phyloP scores from a whole-genome alignment of 2,888 invertebrate genomes.

The Sarcophaga carnaria region DNA sequence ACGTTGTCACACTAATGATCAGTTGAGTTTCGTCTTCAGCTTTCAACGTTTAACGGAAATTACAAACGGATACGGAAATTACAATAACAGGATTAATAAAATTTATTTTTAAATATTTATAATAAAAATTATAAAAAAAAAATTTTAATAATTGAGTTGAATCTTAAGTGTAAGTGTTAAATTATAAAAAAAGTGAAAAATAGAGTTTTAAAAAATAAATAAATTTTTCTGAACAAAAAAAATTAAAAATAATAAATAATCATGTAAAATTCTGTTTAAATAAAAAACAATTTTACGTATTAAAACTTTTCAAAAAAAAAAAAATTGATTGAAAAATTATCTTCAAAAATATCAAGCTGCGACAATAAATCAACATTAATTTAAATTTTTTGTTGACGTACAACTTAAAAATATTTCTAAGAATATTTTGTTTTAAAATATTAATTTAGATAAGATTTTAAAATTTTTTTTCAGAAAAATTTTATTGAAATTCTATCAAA shows the following conservation, averaged over 20 bases:
- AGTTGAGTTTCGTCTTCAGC: conserved; percentile 77
- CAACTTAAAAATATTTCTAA: no score
- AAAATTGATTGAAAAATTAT: no score
- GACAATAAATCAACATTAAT: no score
- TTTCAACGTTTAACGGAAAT: conserved; percentile 74
- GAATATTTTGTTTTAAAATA: no score
- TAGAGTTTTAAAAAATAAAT: conserved; percentile 35
- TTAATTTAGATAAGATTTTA: no score
- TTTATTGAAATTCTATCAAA: no score
- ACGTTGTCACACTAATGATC: conserved; percentile 76
- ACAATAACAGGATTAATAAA: conserved; percentile 25
- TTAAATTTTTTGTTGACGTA: no score
- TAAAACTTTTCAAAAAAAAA: conserved; percentile 9
- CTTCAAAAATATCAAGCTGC: no score
- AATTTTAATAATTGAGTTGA: conserved; percentile 15
- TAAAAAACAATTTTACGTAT: not conserved
- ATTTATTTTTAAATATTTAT: not conserved
- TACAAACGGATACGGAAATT: conserved; percentile 67
- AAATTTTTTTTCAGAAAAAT: no score
- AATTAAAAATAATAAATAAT: conserved; percentile 5
- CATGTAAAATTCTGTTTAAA: not conserved
- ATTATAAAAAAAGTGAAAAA: conserved; percentile 9
- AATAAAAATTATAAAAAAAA: conserved; percentile 12
- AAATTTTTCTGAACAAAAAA: conserved; percentile 5
- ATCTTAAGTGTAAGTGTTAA: conserved; percentile 46